A percentile compares a stretch with the other conserved stretches of the same genome.
Evolutionary conservation across 2,888 invertebrate genomes (phyloP).

Genomic region (Cataglyphis livida): DNA sequence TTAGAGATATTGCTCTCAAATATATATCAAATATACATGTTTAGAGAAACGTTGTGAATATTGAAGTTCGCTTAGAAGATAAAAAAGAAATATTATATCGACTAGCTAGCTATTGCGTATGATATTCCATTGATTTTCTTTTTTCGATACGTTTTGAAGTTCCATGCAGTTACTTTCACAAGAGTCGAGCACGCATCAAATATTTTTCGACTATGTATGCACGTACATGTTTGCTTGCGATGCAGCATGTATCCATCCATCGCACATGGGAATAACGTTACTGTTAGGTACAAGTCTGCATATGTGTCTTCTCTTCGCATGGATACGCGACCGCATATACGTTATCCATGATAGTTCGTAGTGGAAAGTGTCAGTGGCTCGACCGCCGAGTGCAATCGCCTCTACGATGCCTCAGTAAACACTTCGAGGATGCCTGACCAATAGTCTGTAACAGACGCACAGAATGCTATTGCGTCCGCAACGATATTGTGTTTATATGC

Average conservation of each 20-base stretch:
- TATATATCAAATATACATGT: not conserved
- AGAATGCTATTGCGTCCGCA: not conserved
- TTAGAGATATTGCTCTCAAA: not conserved
- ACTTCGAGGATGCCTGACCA: slow-evolving; percentile 31
- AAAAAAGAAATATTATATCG: not conserved
- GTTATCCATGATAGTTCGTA: slow-evolving; percentile 42
- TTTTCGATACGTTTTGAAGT: slow-evolving; percentile 14
- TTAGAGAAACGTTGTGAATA: not conserved
- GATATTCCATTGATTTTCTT: slow-evolving; percentile 5
- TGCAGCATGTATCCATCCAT: slow-evolving; percentile 36
- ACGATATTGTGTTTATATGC: not conserved
- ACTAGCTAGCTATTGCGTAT: not conserved
- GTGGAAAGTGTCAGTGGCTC: slow-evolving; percentile 46
- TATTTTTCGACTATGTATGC: slow-evolving; percentile 44
- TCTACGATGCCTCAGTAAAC: slow-evolving; percentile 10
- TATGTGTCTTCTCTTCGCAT: slow-evolving; percentile 23
- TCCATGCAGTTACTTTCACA: slow-evolving; percentile 3
- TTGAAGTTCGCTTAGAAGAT: not conserved
- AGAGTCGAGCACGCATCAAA: slow-evolving; percentile 27
- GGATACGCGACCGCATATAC: slow-evolving; percentile 45
- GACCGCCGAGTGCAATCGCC: slow-evolving; percentile 35
- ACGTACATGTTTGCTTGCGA: slow-evolving; percentile 42
- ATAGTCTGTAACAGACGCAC: slow-evolving; percentile 3
- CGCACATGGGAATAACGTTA: slow-evolving; percentile 43
- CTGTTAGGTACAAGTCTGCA: slow-evolving; percentile 42